phyloP scores from a whole-genome alignment of 2,888 invertebrate genomes.

The Pammene fasciana region DNA sequence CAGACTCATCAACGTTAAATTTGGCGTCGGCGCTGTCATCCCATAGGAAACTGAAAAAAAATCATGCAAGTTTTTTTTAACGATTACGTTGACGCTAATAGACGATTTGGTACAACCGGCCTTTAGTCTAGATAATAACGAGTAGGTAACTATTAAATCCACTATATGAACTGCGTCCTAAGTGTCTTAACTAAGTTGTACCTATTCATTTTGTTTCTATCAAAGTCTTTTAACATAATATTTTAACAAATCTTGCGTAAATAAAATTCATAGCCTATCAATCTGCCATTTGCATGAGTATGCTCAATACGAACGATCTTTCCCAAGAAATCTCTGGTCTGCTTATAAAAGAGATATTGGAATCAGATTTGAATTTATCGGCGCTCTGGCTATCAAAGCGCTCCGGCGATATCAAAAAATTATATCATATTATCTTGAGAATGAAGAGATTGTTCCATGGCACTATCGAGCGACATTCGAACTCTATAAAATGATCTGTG shows the following conservation, averaged over 20 bases:
- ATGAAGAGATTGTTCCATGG: constrained; percentile 51
- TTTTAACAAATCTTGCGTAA: neutral
- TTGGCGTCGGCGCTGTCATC: too few relatives aligned
- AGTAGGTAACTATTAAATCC: too few relatives aligned
- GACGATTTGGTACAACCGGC: too few relatives aligned
- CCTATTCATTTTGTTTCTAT: too few relatives aligned
- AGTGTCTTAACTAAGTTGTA: too few relatives aligned
- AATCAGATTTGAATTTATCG: constrained; percentile 75
- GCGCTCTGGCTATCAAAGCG: constrained; percentile 68
- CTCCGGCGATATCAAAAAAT: constrained; percentile 71
- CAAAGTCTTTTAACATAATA: too few relatives aligned
- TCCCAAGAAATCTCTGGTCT: constrained; percentile 53
- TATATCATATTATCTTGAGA: constrained; percentile 70
- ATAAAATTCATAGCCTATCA: neutral
- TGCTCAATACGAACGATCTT: constrained; percentile 60
- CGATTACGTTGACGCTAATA: too few relatives aligned
- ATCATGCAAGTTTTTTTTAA: too few relatives aligned
- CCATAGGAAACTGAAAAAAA: too few relatives aligned
- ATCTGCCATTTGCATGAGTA: constrained; percentile 50
- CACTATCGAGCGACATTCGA: neutral
- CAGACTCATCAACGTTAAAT: too few relatives aligned
- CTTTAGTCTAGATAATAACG: too few relatives aligned
- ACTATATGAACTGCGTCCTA: too few relatives aligned
- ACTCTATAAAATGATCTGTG: neutral
- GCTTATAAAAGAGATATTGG: constrained; percentile 68